Base-by-base conservation (phyloP, 2,113 vertebrate species). In the Propithecus coquereli region DNA sequence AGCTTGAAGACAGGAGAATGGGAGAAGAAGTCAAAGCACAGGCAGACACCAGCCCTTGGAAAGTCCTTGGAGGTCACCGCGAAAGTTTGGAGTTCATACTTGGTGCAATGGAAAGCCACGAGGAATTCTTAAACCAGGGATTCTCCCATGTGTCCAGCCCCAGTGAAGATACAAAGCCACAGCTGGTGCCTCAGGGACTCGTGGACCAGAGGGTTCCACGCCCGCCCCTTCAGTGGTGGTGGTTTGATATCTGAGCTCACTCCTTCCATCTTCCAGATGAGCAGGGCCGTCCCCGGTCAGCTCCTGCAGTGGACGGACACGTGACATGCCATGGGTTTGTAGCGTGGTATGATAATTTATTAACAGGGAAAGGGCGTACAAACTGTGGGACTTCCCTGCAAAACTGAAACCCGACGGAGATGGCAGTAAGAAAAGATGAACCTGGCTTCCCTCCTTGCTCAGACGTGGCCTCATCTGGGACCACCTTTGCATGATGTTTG, bases 301-400 rank as follows among this genome's bases (percentile, higher is more conserved):
- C 47, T 47, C 59, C 27, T 13, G 23, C 2, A 23, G 30, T 14
- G 45, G 16, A 59, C 1, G 34, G 63, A 14, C 34, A 12, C 25
- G 11, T 32, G 40, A 45, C 61, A 47, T 7, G 10, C 45, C 27
- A 1, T 8, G 7, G 18, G 18, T 14, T 23, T 20, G 6, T 68
- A 66, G 54, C 20, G 0, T 12, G 17, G 5, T 70, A 3, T 71
- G 84, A 45, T 68, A n/a, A n/a, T 52, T 40, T 40, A 34, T 73
- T 45, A 82, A 10, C 0, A 11, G 22, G 30, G 8, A 40, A 59
- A 57, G 25, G 40, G 10, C 1, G 0, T 11, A 47, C 17, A 37
- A 23, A 54, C 9, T 7, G 20, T n/a, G 16, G 54, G 54, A 50
- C 9, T 22, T 68, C 10, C 50, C 32, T 66, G 68, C 37, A 81